Percentiles rank a stretch among this genome's conserved stretches.
Evolutionary conservation across 2,888 invertebrate genomes (phyloP).

Genomic region (Antheraea assamensis): DNA sequence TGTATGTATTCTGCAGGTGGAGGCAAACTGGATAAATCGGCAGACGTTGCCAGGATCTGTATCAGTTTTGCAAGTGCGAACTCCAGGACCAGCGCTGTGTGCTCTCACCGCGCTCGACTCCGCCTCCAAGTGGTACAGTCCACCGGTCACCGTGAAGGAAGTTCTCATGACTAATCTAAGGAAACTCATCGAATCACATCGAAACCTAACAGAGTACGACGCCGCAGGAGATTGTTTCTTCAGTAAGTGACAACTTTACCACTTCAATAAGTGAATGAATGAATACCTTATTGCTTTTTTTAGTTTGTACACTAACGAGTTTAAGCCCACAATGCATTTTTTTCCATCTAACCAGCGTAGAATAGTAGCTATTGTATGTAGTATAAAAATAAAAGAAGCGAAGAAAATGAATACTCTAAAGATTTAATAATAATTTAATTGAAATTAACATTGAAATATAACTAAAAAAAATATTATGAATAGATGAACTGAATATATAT

Average conservation of each 20-base stretch:
- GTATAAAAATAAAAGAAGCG: too few relatives aligned
- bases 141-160: conserved; percentile 46
- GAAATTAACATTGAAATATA: too few relatives aligned
- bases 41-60: conserved; percentile 59
- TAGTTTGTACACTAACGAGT: too few relatives aligned
- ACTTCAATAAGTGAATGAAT: too few relatives aligned
- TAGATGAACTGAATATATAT: too few relatives aligned
- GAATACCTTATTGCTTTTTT: too few relatives aligned
- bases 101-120: conserved; percentile 63
- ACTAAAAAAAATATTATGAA: too few relatives aligned
- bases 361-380: too few relatives aligned
- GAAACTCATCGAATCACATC: conserved; percentile 56
- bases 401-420: too few relatives aligned
- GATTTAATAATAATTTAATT: too few relatives aligned
- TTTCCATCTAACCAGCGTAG: too few relatives aligned
- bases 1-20: conserved; percentile 49
- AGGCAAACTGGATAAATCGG: conserved; percentile 57
- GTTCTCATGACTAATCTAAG: conserved; percentile 47
- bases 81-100: conserved; percentile 68
- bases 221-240: conserved; percentile 64
- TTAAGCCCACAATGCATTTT: too few relatives aligned
- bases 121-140: conserved; percentile 52
- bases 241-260: conserved; percentile 46
- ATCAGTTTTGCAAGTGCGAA: conserved; percentile 52
- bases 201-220: conserved; percentile 69